Evolutionary conservation across 2,113 vertebrate genomes (phyloP).

Genomic region (Quiscalus mexicanus): DNA sequence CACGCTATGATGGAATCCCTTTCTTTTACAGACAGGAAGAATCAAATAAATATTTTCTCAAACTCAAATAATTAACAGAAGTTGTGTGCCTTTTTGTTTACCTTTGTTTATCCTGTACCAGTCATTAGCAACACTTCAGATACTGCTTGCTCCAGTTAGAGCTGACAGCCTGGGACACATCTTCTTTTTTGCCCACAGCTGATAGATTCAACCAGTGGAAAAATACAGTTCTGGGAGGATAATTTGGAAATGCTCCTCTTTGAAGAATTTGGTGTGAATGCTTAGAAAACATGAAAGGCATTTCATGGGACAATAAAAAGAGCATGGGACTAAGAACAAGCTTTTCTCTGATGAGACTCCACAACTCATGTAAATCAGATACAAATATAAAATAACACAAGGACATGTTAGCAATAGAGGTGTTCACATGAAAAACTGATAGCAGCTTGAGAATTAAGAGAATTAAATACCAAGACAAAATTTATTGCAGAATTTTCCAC

Average conservation of each 20-base stretch:
- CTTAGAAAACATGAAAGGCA: background rate
- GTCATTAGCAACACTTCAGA: background rate
- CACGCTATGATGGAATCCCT: background rate
- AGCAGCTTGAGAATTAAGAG: background rate
- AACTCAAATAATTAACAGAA: background rate
- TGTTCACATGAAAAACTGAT: background rate
- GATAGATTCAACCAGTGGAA: background rate
- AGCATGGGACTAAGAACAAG: background rate
- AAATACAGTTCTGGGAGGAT: background rate
- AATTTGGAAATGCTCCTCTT: background rate
- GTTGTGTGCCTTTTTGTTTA: background rate
- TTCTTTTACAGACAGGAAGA: background rate
- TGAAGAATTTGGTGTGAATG: background rate
- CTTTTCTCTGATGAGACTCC: background rate
- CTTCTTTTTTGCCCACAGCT: background rate
- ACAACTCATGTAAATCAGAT: background rate
- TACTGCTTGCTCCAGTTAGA: background rate
- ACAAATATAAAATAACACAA: background rate
- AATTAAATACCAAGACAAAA: background rate
- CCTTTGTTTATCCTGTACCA: background rate
- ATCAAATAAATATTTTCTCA: background rate
- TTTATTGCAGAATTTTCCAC: background rate
- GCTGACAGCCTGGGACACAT: background rate
- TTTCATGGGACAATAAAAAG: background rate
- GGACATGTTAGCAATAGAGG: background rate